Evolutionary conservation across 2,888 invertebrate genomes (phyloP).

Genomic region (Sympetrum striolatum): DNA sequence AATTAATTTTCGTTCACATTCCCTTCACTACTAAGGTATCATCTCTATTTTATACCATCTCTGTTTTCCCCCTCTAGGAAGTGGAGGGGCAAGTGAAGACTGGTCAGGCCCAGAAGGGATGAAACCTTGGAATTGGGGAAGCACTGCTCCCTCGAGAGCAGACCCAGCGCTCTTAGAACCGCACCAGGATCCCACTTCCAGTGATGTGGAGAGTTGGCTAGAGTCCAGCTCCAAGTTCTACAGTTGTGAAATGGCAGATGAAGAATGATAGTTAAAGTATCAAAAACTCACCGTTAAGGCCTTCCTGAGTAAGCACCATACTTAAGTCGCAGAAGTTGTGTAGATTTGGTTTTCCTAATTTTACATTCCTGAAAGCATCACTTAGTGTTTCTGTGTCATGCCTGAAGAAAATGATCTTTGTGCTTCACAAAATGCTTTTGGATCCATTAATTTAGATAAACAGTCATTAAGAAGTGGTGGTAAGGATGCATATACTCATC

Average conservation of each 20-base stretch:
- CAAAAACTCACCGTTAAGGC: background rate
- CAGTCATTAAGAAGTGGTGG: too few species aligned
- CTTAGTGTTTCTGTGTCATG: too few species aligned
- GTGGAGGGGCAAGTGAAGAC: conserved; percentile 13
- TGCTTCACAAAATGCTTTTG: too few species aligned
- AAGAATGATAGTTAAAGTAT: conserved; percentile 60
- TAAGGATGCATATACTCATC: too few species aligned
- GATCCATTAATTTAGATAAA: too few species aligned
- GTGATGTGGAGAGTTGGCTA: conserved; percentile 73
- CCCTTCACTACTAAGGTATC: too few species aligned
- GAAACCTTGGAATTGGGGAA: conserved; percentile 30
- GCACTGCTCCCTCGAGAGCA: background rate
- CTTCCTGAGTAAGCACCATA: too few species aligned
- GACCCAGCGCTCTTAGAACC: conserved; percentile 17
- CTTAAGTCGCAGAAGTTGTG: too few species aligned
- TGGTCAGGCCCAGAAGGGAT: conserved; percentile 30
- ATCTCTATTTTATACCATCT: background rate
- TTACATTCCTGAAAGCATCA: too few species aligned
- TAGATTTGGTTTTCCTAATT: too few species aligned
- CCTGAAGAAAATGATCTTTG: too few species aligned
- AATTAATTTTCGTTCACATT: too few species aligned
- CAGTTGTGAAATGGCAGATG: conserved; percentile 74
- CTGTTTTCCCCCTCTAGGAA: background rate
- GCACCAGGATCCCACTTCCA: conserved; percentile 59
- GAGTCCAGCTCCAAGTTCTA: conserved; percentile 79